phyloP scores from a whole-genome alignment of 30 jellyfish, hydroid and myxozoan genomes.

The Rhopilema esculentum region DNA sequence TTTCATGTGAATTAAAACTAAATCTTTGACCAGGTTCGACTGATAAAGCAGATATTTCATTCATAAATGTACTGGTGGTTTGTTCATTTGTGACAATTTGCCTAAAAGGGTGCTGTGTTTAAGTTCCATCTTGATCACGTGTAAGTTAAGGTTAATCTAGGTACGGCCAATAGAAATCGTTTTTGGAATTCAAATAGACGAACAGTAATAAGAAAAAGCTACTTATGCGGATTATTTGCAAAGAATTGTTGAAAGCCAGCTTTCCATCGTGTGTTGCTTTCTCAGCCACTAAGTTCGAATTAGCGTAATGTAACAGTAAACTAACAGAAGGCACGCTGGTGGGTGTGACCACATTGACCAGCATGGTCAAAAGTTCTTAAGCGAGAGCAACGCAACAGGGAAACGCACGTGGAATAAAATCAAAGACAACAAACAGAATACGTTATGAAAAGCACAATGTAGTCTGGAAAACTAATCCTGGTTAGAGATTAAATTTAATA shows the following conservation, averaged over 20 bases:
- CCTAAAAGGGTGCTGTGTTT: no score
- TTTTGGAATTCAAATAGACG: background rate
- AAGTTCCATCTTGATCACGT: background rate
- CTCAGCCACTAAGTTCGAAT: background rate
- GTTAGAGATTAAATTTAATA: background rate
- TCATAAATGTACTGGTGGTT: no score
- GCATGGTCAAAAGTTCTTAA: background rate
- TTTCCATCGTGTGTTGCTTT: background rate
- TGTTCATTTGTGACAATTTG: no score
- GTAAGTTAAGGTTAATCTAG: background rate
- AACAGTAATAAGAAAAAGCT: background rate
- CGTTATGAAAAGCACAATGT: background rate
- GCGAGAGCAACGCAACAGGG: background rate
- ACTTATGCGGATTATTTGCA: background rate
- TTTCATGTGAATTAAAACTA: background rate
- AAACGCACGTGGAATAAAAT: background rate
- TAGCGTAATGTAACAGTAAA: background rate
- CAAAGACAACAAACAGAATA: background rate
- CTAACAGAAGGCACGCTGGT: background rate
- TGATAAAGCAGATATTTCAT: no score
- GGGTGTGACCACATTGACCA: background rate
- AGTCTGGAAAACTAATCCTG: background rate
- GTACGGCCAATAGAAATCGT: background rate
- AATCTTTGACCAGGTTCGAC: no score
- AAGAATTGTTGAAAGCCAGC: background rate